Conservation (phyloP, 2,888 invertebrate species). For the Trichogramma evanescens region DNA sequence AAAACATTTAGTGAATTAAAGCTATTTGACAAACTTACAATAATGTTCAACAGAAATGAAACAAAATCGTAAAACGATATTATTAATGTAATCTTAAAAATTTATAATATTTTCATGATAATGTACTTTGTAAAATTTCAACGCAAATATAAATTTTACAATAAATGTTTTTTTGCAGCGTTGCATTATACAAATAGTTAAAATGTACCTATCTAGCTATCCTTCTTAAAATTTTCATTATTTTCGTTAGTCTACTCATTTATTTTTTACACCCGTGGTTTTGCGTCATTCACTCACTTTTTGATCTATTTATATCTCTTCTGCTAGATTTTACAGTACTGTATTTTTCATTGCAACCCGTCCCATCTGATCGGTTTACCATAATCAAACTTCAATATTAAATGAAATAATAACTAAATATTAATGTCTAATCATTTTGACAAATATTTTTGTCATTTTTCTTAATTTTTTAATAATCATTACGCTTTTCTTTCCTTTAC, state of each 20-base stretch:
- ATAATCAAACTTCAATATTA: background rate
- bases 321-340: background rate
- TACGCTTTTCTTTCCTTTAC: background rate
- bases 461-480: too few species aligned
- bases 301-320: slow-evolving; percentile 9
- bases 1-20: slow-evolving; percentile 11
- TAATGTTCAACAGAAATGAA: slow-evolving; percentile 27
- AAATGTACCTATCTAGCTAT: slow-evolving; percentile 43
- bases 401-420: background rate
- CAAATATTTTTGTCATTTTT: too few species aligned
- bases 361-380: slow-evolving; percentile 11
- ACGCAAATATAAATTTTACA: slow-evolving; percentile 5
- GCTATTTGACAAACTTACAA: background rate
- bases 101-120: slow-evolving; percentile 10
- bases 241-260: slow-evolving; percentile 10
- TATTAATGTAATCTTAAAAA: slow-evolving; percentile 16
- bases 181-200: slow-evolving; percentile 28
- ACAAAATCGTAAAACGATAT: slow-evolving; percentile 23
- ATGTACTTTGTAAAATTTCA: slow-evolving; percentile 19
- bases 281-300: slow-evolving; percentile 3
- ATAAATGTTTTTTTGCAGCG: slow-evolving; percentile 19
- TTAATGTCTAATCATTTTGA: too few species aligned
- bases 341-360: background rate
- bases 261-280: slow-evolving; percentile 9
- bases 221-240: slow-evolving; percentile 19